Conservation (phyloP, 2,888 invertebrate species). For the Andrena bucephala region DNA sequence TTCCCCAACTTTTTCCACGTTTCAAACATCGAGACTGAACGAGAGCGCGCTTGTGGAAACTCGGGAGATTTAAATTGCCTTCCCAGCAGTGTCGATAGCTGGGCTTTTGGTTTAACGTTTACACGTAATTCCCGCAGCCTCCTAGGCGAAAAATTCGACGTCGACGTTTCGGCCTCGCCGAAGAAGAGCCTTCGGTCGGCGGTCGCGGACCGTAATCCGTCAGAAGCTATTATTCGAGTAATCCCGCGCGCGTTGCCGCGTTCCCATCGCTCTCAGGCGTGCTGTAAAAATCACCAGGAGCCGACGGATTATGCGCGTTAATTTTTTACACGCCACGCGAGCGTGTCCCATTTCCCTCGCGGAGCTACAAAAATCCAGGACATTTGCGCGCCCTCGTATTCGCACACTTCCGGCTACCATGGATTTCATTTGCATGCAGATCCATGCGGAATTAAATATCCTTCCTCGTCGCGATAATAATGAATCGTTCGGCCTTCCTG, state of each 20-base stretch:
- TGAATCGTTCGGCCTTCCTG: not conserved
- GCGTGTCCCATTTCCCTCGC: not conserved
- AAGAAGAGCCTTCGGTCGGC: not conserved
- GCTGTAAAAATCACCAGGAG: not conserved
- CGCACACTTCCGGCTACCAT: constrained; percentile 27
- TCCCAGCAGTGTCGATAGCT: not conserved
- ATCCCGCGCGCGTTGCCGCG: not conserved
- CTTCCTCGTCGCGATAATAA: constrained; percentile 8
- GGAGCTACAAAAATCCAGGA: constrained; percentile 6
- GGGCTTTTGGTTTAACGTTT: constrained; percentile 4
- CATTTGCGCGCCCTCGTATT: constrained; percentile 5
- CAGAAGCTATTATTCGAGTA: constrained; percentile 20
- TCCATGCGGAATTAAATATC: constrained; percentile 40
- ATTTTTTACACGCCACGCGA: not conserved
- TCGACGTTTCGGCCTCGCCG: not conserved
- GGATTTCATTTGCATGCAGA: constrained; percentile 58
- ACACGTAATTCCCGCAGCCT: constrained; percentile 21
- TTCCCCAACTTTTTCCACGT: not conserved
- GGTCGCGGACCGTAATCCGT: constrained; percentile 34
- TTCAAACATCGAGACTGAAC: not conserved
- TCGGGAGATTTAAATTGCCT: constrained; percentile 9
- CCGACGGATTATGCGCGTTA: constrained; percentile 2
- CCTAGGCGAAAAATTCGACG: not conserved
- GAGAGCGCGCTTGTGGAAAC: not conserved
- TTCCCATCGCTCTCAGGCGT: too few relatives aligned